Conservation (phyloP, 1,140 invertebrate genomes). For the Drosophila pseudoananassae region DNA sequence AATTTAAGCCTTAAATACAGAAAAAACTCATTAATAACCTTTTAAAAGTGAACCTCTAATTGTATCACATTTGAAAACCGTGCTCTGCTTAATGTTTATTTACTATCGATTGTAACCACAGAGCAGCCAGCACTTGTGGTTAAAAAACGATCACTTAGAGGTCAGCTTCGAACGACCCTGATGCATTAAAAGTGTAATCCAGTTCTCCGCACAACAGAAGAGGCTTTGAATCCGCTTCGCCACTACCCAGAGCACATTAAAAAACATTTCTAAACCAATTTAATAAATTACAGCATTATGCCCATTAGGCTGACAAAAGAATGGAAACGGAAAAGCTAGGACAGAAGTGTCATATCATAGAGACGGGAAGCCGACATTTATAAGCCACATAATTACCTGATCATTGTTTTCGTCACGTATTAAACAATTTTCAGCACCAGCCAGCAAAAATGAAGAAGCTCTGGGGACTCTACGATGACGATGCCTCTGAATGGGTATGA, state of each 20-base stretch:
- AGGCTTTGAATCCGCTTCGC: background rate
- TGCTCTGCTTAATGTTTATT: background rate
- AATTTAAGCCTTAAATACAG: no score
- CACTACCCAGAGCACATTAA: conserved; percentile 33
- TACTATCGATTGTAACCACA: conserved; percentile 29
- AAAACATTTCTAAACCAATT: conserved; percentile 53
- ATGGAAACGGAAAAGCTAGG: conserved; percentile 28
- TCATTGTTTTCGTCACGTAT: conserved; percentile 66
- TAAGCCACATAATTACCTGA: conserved; percentile 60
- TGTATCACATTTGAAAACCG: background rate
- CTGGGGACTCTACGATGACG: conserved; percentile 13
- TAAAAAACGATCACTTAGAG: conserved; percentile 38
- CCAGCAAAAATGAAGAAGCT: conserved; percentile 32
- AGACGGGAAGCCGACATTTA: conserved; percentile 45
- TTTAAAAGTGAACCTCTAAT: background rate
- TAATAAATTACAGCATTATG: conserved; percentile 48
- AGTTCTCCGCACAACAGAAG: conserved; percentile 28
- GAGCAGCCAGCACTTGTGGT: conserved; percentile 14
- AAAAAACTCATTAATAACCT: background rate
- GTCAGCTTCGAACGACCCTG: conserved; percentile 28
- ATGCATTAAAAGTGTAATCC: conserved; percentile 30
- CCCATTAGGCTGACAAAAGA: conserved; percentile 42
- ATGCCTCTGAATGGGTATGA: background rate
- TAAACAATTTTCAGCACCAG: conserved; percentile 46
- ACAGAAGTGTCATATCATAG: conserved; percentile 33